Conservation (phyloP, 2,113 vertebrate species). For the Recurvirostra avosetta region DNA sequence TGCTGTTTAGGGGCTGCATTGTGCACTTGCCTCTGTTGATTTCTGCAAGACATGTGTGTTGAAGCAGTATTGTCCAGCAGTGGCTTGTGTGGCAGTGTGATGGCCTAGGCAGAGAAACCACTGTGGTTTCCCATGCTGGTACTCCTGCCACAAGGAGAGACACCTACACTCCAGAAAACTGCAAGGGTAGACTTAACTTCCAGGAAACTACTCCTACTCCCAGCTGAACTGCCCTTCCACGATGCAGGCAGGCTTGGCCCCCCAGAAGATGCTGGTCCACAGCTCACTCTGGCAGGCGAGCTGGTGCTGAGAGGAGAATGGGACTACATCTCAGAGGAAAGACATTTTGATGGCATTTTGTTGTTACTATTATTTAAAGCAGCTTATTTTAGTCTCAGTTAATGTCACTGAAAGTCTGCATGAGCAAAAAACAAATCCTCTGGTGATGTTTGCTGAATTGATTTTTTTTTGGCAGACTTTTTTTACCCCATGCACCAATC, state of each 20-base stretch:
- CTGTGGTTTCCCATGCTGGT: background rate
- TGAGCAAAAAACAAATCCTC: background rate
- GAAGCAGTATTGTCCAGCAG: background rate
- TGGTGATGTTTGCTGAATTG: background rate
- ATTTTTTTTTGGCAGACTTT: background rate
- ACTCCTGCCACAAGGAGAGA: background rate
- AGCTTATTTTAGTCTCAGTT: conserved; percentile 12
- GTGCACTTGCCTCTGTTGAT: background rate
- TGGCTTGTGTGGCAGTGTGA: background rate
- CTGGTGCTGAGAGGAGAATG: background rate
- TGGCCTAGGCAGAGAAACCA: background rate
- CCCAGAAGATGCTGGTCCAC: background rate
- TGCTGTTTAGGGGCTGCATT: background rate
- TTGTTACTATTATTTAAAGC: conserved; percentile 22
- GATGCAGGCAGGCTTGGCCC: background rate
- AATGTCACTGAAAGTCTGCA: background rate
- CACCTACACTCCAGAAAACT: background rate
- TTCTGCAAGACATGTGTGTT: conserved; percentile 13
- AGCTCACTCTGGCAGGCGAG: background rate
- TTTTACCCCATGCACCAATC: background rate
- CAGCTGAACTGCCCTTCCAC: background rate
- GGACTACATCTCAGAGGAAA: background rate
- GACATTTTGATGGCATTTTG: background rate
- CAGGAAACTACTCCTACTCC: background rate
- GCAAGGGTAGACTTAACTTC: background rate